phyloP scores from a whole-genome alignment of 2,797 vertebrate genomes.

The Lindbergichthys nudifrons region DNA sequence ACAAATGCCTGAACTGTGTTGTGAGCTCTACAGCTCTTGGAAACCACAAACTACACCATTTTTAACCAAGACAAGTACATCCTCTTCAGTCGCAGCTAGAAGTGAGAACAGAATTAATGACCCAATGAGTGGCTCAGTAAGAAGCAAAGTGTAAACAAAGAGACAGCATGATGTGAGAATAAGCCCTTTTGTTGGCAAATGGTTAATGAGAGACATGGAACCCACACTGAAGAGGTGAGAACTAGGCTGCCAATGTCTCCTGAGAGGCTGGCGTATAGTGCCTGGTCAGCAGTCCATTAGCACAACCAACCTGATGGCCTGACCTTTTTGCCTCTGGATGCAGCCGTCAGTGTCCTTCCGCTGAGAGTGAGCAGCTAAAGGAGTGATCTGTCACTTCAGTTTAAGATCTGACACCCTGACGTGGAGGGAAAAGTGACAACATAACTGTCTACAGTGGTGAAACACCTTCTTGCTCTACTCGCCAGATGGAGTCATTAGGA shows the following conservation, averaged over 20 bases:
- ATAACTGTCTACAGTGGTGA: constrained; percentile 60
- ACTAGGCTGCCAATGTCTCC: constrained; percentile 64
- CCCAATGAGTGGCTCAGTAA: constrained; percentile 2
- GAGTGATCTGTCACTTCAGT: constrained; percentile 75
- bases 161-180: constrained; percentile 32
- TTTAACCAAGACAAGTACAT: constrained; percentile 18
- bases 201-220: constrained; percentile 31
- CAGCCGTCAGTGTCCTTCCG: constrained; percentile 67
- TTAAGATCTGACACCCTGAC: constrained; percentile 75
- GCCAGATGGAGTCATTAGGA: constrained; percentile 68
- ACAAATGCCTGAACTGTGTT: constrained; percentile 44
- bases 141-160: constrained; percentile 27
- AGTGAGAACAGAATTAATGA: constrained; percentile 9
- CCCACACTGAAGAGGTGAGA: constrained; percentile 64
- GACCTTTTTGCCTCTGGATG: constrained; percentile 73
- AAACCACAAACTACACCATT: constrained; percentile 11
- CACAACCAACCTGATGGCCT: constrained; percentile 70
- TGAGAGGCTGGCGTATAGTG: constrained; percentile 66
- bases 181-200: constrained; percentile 16
- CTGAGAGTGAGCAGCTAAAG: constrained; percentile 57
- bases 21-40: constrained; percentile 24
- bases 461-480: constrained; percentile 59
- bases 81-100: not conserved
- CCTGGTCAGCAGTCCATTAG: constrained; percentile 80
- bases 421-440: constrained; percentile 70